Conservation (phyloP, 2,113 vertebrate genomes). For the Festucalex cinctus region DNA sequence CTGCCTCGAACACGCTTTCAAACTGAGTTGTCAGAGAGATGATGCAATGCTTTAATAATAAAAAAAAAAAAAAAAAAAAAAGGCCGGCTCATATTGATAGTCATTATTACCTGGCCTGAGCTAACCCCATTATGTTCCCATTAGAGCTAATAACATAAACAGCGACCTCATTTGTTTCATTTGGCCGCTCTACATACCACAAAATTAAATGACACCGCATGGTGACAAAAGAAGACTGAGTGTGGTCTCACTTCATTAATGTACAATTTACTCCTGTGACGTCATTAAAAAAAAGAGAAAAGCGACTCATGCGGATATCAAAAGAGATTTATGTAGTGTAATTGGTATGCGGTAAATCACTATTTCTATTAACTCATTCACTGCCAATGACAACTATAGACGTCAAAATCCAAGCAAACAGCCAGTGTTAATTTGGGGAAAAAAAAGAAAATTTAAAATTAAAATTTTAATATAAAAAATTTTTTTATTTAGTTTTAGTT, state of each 20-base stretch:
- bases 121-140: slow-evolving; percentile 74
- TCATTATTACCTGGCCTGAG: slow-evolving; percentile 71
- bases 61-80: too few species aligned
- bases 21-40: slow-evolving; percentile 66
- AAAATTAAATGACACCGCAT: slow-evolving; percentile 58
- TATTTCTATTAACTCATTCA: too few species aligned
- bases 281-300: slow-evolving; percentile 9
- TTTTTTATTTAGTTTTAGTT: too few species aligned
- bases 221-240: slow-evolving; percentile 47
- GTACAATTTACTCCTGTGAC: slow-evolving; percentile 14
- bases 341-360: slow-evolving; percentile 51
- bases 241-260: slow-evolving; percentile 10
- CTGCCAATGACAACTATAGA: too few species aligned
- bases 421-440: too few species aligned
- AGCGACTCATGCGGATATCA: slow-evolving; percentile 34
- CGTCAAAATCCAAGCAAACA: too few species aligned
- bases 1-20: slow-evolving; percentile 38
- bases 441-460: too few species aligned
- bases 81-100: slow-evolving; percentile 69
- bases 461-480: too few species aligned
- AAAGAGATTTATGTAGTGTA: slow-evolving; percentile 33
- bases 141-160: slow-evolving; percentile 72
- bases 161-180: slow-evolving; percentile 74
- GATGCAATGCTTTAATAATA: slow-evolving; percentile 81
- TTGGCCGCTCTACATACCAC: slow-evolving; percentile 59